Base-by-base conservation (phyloP, 1,140 invertebrate genomes). In the Pogonognathellus flavescens region DNA sequence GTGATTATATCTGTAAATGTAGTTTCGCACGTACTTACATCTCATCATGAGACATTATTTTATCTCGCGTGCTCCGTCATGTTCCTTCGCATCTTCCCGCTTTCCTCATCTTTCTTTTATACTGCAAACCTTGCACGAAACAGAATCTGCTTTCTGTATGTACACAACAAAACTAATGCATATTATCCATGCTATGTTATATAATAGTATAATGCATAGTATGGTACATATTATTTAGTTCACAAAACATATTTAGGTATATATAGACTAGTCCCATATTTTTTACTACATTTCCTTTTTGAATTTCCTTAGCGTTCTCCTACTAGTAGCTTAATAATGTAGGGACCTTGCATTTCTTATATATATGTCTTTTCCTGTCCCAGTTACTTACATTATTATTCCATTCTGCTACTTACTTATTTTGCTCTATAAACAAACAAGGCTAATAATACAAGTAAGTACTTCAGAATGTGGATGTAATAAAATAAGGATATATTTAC, bases 11-110 rank as follows among this genome's bases (percentile, higher is more conserved):
- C n/a, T n/a, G n/a, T n/a, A 76, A 76, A 76, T 76, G 41, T 76
- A 76, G 25, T 76, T 76, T 76, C 70, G 41, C 70, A 76, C 70
- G 70, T 76, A 76, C 70, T 76, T 76, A 49, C 70, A 66, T 76
- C 70, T 76, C 41, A 76, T 76, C 22, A 76, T 76, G 41, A 76
- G 66, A 31, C 70, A 76, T 76, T 76, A 76, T 76, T 76, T 76
- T 76, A 76, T 50, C 41, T 76, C 18, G 70, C 31, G 66, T 70
- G 66, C 25, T 18, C 18, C 31, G 18, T 76, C 49, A 41, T 76
- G 16, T 76, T 41, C 70, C 16, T 50, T 76, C 59, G n/a, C 25
- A 41, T 41, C 52, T 80, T 52, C 49, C 53, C 53, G 8, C 16
- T 41, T 55, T n/a, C 18, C 52, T 18, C 52, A 16, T 20, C 18